A percentile compares a stretch with the other conserved stretches of the same genome.
These are phyloP conservation scores for Hippocampus guttulatus DNA, from an alignment of 2,113 vertebrate genomes.

Conservation along the genomic window DNA sequence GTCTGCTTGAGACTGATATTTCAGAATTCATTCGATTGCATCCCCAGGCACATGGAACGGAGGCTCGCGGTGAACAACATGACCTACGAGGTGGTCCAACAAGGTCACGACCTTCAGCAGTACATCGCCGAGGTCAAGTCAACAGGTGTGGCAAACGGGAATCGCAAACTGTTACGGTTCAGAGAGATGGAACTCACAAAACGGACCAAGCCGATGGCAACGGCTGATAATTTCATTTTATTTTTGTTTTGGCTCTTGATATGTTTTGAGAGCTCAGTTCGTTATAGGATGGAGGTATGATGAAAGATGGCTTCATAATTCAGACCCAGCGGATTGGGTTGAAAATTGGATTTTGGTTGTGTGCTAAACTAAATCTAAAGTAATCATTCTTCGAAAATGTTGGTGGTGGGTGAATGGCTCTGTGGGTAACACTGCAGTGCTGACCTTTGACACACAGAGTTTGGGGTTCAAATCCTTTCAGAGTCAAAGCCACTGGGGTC, in stretches of 20 bases:
- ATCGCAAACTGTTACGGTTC: background rate
- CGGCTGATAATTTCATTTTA: background rate
- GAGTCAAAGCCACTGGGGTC: no score
- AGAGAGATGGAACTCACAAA: background rate
- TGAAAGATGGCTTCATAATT: no score
- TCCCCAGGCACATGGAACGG: slow-evolving; percentile 85
- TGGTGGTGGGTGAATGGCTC: no score
- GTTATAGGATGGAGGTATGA: background rate
- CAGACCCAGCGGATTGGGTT: no score
- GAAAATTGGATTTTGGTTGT: no score
- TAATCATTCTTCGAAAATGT: no score
- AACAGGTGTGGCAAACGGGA: slow-evolving; percentile 74
- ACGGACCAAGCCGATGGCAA: background rate
- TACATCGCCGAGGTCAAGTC: slow-evolving; percentile 96
- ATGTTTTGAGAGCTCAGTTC: background rate
- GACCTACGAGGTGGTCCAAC: slow-evolving; percentile 96
- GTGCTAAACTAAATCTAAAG: no score
- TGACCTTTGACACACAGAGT: no score
- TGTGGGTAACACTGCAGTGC: no score
- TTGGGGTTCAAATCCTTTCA: no score
- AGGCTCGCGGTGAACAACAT: slow-evolving; percentile 97
- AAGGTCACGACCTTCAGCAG: slow-evolving; percentile 96
- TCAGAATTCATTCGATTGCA: background rate
- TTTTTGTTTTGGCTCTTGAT: background rate
- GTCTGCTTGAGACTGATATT: background rate